Base-by-base conservation (phyloP, 2,888 invertebrate species). In the Amblyjoppa proteus region DNA sequence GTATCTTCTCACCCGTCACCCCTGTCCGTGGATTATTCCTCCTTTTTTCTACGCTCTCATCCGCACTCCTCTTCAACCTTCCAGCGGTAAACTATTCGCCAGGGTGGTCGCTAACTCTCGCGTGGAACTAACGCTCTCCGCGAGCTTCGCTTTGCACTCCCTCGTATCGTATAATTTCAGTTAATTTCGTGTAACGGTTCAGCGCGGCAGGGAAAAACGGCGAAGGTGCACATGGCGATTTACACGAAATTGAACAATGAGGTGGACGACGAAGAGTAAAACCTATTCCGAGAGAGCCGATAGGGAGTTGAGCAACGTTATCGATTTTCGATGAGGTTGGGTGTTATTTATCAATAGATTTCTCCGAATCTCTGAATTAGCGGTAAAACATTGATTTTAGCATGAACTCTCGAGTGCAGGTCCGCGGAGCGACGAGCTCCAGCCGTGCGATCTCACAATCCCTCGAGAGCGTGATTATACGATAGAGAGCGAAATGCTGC, bases 1-100 rank as follows among this genome's bases (percentile, higher is more conserved):
- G n/a, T 51, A 31, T 31, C 79, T 83, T 80, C 68, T 85, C 83
- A 83, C 79, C 76, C 41, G 61, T 85, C 83, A 78, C 73, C 73
- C 77, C 73, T 68, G 38, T 51, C 68, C 49, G 61, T 56, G 71
- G 45, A 80, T 83, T 53, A 58, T 70, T 74, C 3, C 69, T 61
- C 49, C 70, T 77, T 20, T 7, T 41, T 25, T 61, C 49, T 51
- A 0, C 68, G 45, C 13, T 34, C 64, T 51, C 70, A 41, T 81
- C 71, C 51, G 45, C 53, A 53, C 31, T 61, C 41, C 56, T 69
- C 69, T 31, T 61, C 51, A 34, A 31, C 68, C 2, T 74, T 31
- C 28, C 58, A 38, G 38, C 64, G 53, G 34, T 68, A 73, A 76
- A 53, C 61, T 64, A 71, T 80, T 73, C 68, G 68, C 51, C 80